Evolutionary conservation across 1,140 invertebrate genomes (phyloP).

Genomic region (Archivesica marissinica): DNA sequence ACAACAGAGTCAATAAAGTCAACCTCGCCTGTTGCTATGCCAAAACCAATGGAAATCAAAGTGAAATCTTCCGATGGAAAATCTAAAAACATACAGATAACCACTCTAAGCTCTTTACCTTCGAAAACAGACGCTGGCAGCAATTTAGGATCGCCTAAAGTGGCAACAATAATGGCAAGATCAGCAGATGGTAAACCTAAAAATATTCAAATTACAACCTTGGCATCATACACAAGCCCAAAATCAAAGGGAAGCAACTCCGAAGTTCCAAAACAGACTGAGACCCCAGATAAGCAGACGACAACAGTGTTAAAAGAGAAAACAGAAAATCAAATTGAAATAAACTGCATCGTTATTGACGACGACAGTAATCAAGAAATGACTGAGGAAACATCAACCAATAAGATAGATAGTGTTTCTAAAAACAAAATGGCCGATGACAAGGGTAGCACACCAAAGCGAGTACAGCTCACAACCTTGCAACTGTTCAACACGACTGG

Average conservation of each 20-base stretch:
- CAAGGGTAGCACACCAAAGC: constrained; percentile 30
- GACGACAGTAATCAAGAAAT: constrained; percentile 5
- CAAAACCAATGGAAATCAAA: constrained; percentile 11
- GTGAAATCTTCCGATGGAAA: constrained; percentile 55
- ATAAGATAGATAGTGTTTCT: neutral
- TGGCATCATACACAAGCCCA: constrained; percentile 54
- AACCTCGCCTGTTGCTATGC: neutral
- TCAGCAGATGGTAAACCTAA: constrained; percentile 53
- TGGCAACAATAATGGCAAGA: constrained; percentile 34
- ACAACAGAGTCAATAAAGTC: constrained; percentile 87
- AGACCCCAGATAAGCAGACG: neutral
- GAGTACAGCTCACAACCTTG: constrained; percentile 42
- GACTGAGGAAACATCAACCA: neutral
- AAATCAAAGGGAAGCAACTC: neutral
- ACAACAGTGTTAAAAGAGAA: constrained; percentile 39
- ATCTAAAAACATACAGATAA: constrained; percentile 55
- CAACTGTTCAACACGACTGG: constrained; percentile 40
- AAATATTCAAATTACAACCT: constrained; percentile 52
- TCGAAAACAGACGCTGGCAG: neutral
- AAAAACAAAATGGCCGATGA: neutral
- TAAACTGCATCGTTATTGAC: constrained; percentile 13
- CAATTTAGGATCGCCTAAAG: neutral
- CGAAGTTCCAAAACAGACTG: neutral
- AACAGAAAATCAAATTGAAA: neutral
- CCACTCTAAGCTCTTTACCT: constrained; percentile 43